Base-by-base conservation (phyloP, 2,888 invertebrate species). In the Noctua janthina region DNA sequence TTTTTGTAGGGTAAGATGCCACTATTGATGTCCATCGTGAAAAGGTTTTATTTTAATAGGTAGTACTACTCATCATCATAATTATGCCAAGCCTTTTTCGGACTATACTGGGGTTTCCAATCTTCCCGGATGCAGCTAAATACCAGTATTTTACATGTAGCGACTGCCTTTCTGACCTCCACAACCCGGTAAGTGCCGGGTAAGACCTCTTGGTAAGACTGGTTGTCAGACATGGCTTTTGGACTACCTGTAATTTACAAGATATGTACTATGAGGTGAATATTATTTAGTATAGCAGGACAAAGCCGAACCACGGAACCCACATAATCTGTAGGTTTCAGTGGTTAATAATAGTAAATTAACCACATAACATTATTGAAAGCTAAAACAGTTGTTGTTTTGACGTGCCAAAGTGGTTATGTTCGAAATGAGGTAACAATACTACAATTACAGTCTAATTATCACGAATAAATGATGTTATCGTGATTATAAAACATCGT, bases 401-500 rank as follows among this genome's bases (percentile, higher is more conserved):
- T 54, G 6, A 15, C 56, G 3, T 35, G 15, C 51, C 46, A 51
- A 85, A 74, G 15, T 29, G n/a, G 56, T 74, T 86, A 71, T 46
- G n/a, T 74, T 68, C 23, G 56, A 77, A 73, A 39, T 66, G 35
- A 74, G 43, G 77, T 64, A 82, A 82, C 72, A 72, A 83, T 72
- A 82, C 82, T 49, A 74, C 51, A 83, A 82, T 83, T 86, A 77
- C n/a, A 66, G 68, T 29, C 29, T 17, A 71, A 80, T 80, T 78
- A 84, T 68, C 71, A 39, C 54, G n/a, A 75, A 75, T 76, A 39
- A 74, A 7, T 56, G 54, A 73, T 49, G 67, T 56, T 86, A 73
- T 74, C 83, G 68, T 72, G 83, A 75, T 85, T 86, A 77, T 76
- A 79, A 79, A 85, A 77, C 69, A 78, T 66, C 11, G 64, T 62